A percentile compares a stretch with the other conserved stretches of the same genome.
These are phyloP conservation scores for Drosophila ustulata DNA, from an alignment of 2,888 invertebrate species.

Conservation along the genomic window DNA sequence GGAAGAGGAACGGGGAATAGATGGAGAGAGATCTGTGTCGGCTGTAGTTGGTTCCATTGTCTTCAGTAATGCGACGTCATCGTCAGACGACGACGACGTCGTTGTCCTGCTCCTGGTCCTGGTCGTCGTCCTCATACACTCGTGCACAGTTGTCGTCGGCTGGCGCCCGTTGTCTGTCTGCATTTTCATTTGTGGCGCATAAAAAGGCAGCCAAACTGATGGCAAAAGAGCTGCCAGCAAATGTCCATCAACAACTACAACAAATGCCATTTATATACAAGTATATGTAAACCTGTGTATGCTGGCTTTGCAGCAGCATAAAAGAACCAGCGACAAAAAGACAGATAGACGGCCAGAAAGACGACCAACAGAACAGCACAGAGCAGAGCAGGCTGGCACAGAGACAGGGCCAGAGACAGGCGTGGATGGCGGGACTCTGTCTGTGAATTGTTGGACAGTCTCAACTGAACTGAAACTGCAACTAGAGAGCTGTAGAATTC, in stretches of 20 bases:
- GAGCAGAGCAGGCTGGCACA: conserved; percentile 5
- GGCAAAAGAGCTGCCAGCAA: conserved; percentile 77
- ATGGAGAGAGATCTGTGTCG: conserved; percentile 53
- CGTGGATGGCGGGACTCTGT: conserved; percentile 14
- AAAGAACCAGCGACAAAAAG: conserved; percentile 49
- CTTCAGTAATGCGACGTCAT: conserved; percentile 76
- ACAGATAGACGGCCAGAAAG: conserved; percentile 26
- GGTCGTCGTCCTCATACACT: conserved; percentile 43
- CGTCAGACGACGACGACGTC: conserved; percentile 69
- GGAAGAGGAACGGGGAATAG: not conserved
- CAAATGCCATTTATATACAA: conserved; percentile 44
- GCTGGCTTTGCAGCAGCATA: conserved; percentile 51
- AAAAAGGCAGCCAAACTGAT: conserved; percentile 63
- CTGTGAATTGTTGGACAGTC: conserved; percentile 41
- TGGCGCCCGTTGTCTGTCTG: conserved; percentile 81
- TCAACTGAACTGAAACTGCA: conserved; percentile 19
- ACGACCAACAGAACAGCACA: conserved; percentile 9
- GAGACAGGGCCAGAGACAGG: not conserved
- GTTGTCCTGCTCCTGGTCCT: conserved; percentile 57
- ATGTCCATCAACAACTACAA: conserved; percentile 76
- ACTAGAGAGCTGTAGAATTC: conserved; percentile 17
- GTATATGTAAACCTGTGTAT: conserved; percentile 28
- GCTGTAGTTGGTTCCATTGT: conserved; percentile 69
- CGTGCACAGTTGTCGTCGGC: conserved; percentile 28
- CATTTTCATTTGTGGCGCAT: conserved; percentile 79